Conservation (phyloP, 2,113 vertebrate genomes). For the Sterna hirundo region DNA sequence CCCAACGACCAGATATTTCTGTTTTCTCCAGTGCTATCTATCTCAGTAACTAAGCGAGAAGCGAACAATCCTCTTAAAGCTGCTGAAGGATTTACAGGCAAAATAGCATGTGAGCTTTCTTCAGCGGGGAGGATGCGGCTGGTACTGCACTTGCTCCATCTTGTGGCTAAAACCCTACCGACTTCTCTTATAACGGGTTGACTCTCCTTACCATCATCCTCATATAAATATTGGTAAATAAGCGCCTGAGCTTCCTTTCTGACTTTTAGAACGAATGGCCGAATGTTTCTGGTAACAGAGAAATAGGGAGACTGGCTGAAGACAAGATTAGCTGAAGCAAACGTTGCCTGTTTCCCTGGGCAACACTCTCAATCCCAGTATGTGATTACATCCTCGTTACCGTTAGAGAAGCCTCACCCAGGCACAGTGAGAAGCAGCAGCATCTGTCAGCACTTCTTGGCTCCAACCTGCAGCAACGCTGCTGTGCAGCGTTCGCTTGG, state of each 20-base stretch:
- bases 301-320: not conserved
- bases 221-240: not conserved
- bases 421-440: not conserved
- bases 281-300: not conserved
- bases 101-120: not conserved
- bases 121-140: not conserved
- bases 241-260: not conserved
- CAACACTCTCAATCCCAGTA: not conserved
- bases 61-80: not conserved
- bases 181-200: not conserved
- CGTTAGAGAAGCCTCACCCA: not conserved
- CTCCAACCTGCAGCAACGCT: not conserved
- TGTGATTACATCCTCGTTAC: not conserved
- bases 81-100: not conserved
- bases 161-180: conserved; percentile 1
- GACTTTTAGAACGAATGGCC: not conserved
- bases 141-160: conserved; percentile 47
- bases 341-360: not conserved
- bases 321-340: not conserved
- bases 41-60: not conserved
- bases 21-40: not conserved
- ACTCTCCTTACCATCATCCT: not conserved
- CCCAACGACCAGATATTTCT: not conserved
- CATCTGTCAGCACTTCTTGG: not conserved
- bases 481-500: not conserved